Evolutionary conservation across 2,113 vertebrate genomes (phyloP), one percentile per base, ranked within the genome.

Genomic region (Mirounga angustirostris): DNA sequence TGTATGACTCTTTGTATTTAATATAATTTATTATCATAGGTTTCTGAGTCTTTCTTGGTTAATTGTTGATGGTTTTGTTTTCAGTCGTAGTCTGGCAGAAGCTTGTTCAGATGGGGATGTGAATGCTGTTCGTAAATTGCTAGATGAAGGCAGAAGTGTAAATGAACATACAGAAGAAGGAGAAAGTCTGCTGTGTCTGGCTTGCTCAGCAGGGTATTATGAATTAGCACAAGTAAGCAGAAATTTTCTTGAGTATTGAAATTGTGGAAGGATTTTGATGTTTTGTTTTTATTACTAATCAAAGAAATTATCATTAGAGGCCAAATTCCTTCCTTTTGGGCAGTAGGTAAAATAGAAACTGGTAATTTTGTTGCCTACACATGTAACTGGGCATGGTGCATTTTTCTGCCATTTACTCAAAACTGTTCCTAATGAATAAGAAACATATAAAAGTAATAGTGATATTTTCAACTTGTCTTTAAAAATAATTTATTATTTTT

Each of bases 141-240:
- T 99, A 98, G 99, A 99, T 96, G 99, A 99, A 98, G 99, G 99
- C 97, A 99, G 99, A 97, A 99, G 99, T 59, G 99, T 99, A 96
- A 99, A 99, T 96, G 99, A 99, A 98, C 99, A 99, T 95, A 99
- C 99, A 21, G 99, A 99, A 85, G 99, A 99, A 98, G 99, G 99
- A 63, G 99, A 99, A 98, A 99, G 99, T 98, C 99, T 99, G 94
- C 98, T 99, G 73, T 99, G 99, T 98, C 99, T 99, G 97, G 99
- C 99, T 96, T 99, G 99, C 98, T 99, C 99, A 4, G 99, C 99
- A 89, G 99, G 99, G 50, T 99, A 99, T 98, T 99, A 99, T 98
- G 99, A 99, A 98, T 99, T 99, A 98, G 99, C 99, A 98, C 99
- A 99, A 99, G 99, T 99, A 98, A 98, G 98, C 98, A 96, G 78